These are phyloP conservation scores for Halocaridina rubra DNA, from an alignment of 2,888 invertebrate genomes.

Conservation along the genomic window DNA sequence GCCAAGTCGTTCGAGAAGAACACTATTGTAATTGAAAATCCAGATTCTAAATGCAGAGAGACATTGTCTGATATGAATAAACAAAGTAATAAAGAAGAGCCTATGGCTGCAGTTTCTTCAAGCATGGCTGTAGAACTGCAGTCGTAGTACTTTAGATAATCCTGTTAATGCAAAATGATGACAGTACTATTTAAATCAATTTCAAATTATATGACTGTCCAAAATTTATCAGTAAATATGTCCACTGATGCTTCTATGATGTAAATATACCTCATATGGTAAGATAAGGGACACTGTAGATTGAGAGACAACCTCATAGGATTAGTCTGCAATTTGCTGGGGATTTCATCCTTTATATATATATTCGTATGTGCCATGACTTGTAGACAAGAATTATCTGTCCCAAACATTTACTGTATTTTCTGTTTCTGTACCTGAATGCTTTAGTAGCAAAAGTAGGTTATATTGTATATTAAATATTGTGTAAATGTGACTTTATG, in stretches of 20 bases:
- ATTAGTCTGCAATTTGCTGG: no score
- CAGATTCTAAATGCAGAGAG: not conserved
- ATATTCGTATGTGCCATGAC: no score
- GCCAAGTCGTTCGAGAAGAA: constrained; percentile 82
- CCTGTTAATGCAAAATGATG: not conserved
- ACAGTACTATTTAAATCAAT: not conserved
- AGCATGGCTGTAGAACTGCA: not conserved
- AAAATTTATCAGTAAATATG: no score
- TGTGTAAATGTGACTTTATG: not conserved
- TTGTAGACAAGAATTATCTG: no score
- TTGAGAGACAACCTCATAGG: no score
- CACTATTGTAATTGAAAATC: constrained; percentile 83
- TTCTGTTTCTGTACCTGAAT: not conserved
- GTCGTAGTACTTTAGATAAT: not conserved
- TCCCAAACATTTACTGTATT: not conserved
- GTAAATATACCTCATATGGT: no score
- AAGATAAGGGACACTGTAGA: no score
- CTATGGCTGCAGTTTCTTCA: not conserved
- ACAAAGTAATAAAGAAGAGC: not conserved
- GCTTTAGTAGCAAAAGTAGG: not conserved
- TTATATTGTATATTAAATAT: not conserved
- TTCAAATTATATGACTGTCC: not conserved
- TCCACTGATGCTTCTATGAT: no score
- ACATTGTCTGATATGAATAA: not conserved
- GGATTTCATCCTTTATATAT: no score